phyloP scores from a whole-genome alignment of 2,797 vertebrate species.

The Spinus pinus region DNA sequence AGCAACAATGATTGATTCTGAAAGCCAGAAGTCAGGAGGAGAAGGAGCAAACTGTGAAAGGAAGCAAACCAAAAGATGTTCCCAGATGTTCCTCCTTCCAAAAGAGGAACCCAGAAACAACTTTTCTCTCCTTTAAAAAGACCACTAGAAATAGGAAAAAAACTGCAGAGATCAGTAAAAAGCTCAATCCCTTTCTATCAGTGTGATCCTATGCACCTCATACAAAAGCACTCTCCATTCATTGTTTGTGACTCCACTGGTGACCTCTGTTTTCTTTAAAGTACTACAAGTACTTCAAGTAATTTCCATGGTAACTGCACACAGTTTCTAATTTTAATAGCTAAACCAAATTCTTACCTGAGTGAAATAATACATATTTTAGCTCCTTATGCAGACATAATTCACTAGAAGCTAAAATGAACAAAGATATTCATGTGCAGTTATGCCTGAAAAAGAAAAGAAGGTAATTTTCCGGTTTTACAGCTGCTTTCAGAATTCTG shows the following conservation, averaged over 20 bases:
- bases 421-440: constrained; percentile 54
- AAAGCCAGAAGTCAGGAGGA: background rate
- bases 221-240: background rate
- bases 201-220: background rate
- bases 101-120: background rate
- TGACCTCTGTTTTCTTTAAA: constrained; percentile 55
- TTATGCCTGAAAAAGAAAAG: constrained; percentile 57
- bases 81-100: too few species aligned
- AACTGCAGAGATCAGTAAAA: background rate
- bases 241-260: background rate
- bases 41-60: background rate
- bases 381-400: constrained; percentile 47
- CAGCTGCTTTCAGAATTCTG: constrained; percentile 68
- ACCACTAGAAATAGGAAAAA: background rate
- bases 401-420: constrained; percentile 56
- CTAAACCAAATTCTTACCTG: constrained; percentile 30
- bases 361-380: constrained; percentile 27
- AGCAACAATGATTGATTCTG: background rate
- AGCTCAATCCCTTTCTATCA: background rate
- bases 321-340: background rate
- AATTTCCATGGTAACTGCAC: background rate
- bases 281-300: background rate
- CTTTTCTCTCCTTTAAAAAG: background rate
- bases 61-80: background rate
- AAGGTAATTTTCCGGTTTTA: constrained; percentile 70